Evolutionary conservation across 2,113 vertebrate genomes (phyloP), one percentile per base, ranked within the genome.

Genomic region (Accipiter virgatus): DNA sequence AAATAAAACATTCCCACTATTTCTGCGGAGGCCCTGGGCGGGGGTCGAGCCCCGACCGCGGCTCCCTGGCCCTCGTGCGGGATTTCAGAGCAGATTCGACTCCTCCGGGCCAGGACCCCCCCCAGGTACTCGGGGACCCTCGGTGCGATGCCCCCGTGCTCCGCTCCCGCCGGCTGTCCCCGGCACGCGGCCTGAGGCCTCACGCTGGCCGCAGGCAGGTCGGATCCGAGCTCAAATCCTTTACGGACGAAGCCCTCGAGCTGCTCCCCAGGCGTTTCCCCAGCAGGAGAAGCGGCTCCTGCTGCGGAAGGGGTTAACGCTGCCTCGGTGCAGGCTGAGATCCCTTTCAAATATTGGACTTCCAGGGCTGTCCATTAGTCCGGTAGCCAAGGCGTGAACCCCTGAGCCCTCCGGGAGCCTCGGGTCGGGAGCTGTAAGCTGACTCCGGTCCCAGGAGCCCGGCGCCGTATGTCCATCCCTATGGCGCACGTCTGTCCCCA

Each of bases 131-230:
- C 3, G 3, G 45, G 68, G 55, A 80, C 50, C 38, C 21, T 53
- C 65, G 36, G 27, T 13, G 74, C 4, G 10, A 26, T 67, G 73
- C 0, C 65, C 43, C 52, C 2, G 0, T 11, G 53, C 34, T n/a
- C 86, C 80, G 50, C 65, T 47, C 26, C 66, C 2, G 0, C 50
- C 4, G 7, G 71, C 10, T 42, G 62, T 29, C 63, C 89, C 77
- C 7, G 4, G 67, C 73, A 56, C n/a, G 12, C 0, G 0, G 65
- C 72, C 66, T 0, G 0, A 61, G 63, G 42, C 21, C 45, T 27
- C 73, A 18, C 8, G 3, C 29, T 79, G 86, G 10, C 74, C 48
- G 13, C 58, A 12, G 84, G 22, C 42, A 81, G 88, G 75, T 58
- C 61, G 20, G 26, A 48, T 15, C 22, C 0, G 7, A 81, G 74